A percentile compares a stretch with the other conserved stretches of the same genome.
These are phyloP conservation scores for Prenolepis imparis DNA, from an alignment of 2,888 invertebrate species.

Conservation along the genomic window DNA sequence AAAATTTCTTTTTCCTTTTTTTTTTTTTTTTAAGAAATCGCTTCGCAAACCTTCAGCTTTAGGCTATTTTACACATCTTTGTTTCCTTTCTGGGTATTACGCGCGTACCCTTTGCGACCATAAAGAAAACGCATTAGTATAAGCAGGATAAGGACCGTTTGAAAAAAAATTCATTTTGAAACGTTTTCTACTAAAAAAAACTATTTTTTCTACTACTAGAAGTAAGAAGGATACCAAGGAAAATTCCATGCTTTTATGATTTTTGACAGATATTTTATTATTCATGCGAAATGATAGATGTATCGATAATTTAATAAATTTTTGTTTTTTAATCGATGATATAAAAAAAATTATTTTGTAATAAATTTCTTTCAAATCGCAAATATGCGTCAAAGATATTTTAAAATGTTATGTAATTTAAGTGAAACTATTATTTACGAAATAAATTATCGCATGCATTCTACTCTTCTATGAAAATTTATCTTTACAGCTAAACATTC, in stretches of 20 bases:
- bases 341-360: neutral
- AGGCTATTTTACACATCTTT: neutral
- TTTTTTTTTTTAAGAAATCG: neutral
- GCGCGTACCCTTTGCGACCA: neutral
- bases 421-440: neutral
- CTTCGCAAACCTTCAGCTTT: neutral
- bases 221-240: neutral
- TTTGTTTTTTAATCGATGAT: neutral
- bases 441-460: neutral
- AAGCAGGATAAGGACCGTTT: neutral
- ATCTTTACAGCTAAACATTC: neutral
- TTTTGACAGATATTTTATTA: too few relatives aligned
- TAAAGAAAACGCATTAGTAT: neutral
- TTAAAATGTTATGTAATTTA: neutral
- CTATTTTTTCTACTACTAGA: neutral
- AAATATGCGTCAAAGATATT: neutral
- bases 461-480: neutral
- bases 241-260: neutral
- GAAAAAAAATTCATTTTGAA: neutral
- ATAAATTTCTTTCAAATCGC: neutral
- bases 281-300: too few relatives aligned
- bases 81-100: neutral
- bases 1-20: neutral
- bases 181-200: too few relatives aligned
- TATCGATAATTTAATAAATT: neutral